These are phyloP conservation scores for Eristalis intricaria DNA, from an alignment of 2,888 invertebrate genomes.

Conservation along the genomic window DNA sequence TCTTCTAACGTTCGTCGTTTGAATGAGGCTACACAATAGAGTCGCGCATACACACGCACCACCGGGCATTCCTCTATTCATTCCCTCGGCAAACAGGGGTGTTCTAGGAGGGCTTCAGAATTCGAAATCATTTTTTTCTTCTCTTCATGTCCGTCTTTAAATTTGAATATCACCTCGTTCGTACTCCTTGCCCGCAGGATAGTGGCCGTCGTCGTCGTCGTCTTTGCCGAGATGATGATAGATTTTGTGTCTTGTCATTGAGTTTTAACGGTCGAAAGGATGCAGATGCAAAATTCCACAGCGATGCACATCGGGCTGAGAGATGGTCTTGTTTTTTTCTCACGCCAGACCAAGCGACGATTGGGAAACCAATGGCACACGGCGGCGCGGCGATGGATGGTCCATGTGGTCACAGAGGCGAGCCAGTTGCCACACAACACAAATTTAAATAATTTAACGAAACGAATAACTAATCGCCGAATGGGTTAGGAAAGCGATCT, in stretches of 20 bases:
- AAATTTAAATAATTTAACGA: constrained; percentile 53
- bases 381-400: background rate
- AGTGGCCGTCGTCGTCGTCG: constrained; percentile 13
- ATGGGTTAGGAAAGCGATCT: constrained; percentile 30
- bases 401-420: constrained; percentile 21
- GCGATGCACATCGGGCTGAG: constrained; percentile 48
- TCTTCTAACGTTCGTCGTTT: constrained; percentile 74
- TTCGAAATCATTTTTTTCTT: background rate
- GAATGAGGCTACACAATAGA: constrained; percentile 54
- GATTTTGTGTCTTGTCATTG: constrained; percentile 58
- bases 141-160: constrained; percentile 62
- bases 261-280: constrained; percentile 65
- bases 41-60: constrained; percentile 14
- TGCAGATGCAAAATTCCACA: constrained; percentile 64
- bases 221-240: constrained; percentile 34
- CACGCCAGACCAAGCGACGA: constrained; percentile 52
- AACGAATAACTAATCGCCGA: constrained; percentile 23
- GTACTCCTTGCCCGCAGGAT: constrained; percentile 63
- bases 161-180: constrained; percentile 29
- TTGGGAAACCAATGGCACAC: constrained; percentile 43
- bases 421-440: constrained; percentile 30
- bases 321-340: constrained; percentile 48
- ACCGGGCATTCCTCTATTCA: constrained; percentile 52
- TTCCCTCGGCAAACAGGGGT: constrained; percentile 53
- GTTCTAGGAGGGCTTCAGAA: constrained; percentile 41